These are phyloP conservation scores for Allacma fusca DNA, from an alignment of 2,888 invertebrate genomes.

Conservation along the genomic window DNA sequence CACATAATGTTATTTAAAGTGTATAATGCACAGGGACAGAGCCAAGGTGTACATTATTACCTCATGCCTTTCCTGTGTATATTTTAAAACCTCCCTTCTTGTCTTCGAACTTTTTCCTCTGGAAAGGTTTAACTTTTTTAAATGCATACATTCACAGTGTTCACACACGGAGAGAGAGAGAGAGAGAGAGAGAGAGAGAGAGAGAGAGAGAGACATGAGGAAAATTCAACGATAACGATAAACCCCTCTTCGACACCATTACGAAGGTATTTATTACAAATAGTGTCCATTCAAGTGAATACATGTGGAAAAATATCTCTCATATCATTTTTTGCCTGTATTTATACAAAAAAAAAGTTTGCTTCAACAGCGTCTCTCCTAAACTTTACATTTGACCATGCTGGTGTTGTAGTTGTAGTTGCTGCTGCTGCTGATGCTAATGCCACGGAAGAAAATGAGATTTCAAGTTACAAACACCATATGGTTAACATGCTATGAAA, in stretches of 20 bases:
- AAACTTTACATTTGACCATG: not conserved
- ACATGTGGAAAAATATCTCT: not conserved
- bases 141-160: not conserved
- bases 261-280: slow-evolving; percentile 3
- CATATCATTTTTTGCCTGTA: not conserved
- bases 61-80: slow-evolving; percentile 36
- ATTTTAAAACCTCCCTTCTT: slow-evolving; percentile 28
- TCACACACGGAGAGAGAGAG: too few species aligned
- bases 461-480: slow-evolving; percentile 36
- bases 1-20: not conserved
- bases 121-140: not conserved
- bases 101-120: slow-evolving; percentile 10
- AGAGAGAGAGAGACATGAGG: too few species aligned
- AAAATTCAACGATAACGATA: too few species aligned
- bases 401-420: too few species aligned
- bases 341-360: not conserved
- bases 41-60: slow-evolving; percentile 50
- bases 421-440: not conserved
- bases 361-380: not conserved
- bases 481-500: slow-evolving; percentile 38
- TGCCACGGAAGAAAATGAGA: not conserved
- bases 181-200: too few species aligned
- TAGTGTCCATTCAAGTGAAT: not conserved
- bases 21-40: not conserved
- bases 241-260: slow-evolving; percentile 21